phyloP scores from a whole-genome alignment of 2,797 vertebrate genomes.

The Furcifer pardalis region DNA sequence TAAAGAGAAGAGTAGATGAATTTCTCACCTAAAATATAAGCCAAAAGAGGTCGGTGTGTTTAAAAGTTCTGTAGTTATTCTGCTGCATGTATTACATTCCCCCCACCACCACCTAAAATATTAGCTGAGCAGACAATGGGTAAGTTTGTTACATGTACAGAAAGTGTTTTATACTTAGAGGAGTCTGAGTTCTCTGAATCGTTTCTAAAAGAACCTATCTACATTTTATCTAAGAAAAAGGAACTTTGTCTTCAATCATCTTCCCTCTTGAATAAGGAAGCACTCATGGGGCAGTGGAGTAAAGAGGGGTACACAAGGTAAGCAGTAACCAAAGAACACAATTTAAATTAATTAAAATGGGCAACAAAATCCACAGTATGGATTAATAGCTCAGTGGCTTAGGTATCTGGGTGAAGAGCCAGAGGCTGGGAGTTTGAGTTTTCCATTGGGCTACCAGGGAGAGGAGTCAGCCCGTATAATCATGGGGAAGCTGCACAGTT shows the following conservation, averaged over 20 bases:
- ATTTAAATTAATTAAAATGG: neutral
- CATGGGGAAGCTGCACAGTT: too few species aligned
- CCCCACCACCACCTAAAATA: neutral
- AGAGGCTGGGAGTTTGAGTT: too few species aligned
- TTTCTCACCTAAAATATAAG: constrained; percentile 87
- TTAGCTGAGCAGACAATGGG: neutral
- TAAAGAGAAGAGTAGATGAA: constrained; percentile 96
- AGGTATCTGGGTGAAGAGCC: too few species aligned
- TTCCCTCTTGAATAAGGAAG: neutral
- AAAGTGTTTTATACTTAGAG: neutral
- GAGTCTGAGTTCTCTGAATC: neutral
- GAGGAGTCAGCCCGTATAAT: too few species aligned
- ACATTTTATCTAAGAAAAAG: neutral
- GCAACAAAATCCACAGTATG: neutral
- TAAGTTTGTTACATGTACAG: neutral
- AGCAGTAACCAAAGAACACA: neutral
- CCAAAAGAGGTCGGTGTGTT: neutral
- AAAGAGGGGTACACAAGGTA: neutral
- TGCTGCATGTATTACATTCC: neutral
- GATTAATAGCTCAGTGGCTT: too few species aligned
- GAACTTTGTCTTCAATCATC: neutral
- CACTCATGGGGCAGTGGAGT: neutral
- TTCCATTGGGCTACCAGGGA: too few species aligned
- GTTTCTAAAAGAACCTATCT: neutral
- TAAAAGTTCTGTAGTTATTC: neutral